phyloP scores from a whole-genome alignment of 1,140 invertebrate genomes.

The Heliconius nattereri region DNA sequence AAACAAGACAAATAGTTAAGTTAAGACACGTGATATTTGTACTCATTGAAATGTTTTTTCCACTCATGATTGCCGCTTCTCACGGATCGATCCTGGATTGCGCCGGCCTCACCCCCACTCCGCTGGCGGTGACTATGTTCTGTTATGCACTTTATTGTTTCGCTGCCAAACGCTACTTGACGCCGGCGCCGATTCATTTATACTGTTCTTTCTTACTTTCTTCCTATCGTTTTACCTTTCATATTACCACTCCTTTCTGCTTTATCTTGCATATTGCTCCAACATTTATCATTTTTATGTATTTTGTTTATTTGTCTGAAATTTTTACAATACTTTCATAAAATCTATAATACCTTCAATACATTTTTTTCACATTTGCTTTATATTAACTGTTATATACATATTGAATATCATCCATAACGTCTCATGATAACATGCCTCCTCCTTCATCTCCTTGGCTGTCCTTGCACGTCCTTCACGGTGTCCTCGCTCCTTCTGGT shows the following conservation, averaged over 20 bases:
- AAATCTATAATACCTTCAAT: background rate
- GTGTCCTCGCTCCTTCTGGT: background rate
- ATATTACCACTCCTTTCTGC: background rate
- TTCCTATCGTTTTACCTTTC: background rate
- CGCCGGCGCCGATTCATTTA: slow-evolving; percentile 41
- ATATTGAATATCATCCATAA: background rate
- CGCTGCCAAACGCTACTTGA: slow-evolving; percentile 65
- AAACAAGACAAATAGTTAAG: slow-evolving; percentile 32
- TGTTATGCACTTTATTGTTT: slow-evolving; percentile 43
- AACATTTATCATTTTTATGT: background rate
- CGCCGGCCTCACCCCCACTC: slow-evolving; percentile 57
- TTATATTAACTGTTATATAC: background rate
- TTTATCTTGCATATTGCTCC: background rate
- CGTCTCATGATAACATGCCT: background rate
- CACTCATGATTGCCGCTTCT: slow-evolving; percentile 82
- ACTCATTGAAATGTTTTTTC: slow-evolving; percentile 80
- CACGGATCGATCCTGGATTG: slow-evolving; percentile 76
- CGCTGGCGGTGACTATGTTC: slow-evolving; percentile 65
- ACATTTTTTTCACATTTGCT: background rate
- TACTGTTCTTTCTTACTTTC: background rate
- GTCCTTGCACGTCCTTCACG: background rate
- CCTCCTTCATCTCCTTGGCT: background rate
- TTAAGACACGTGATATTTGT: slow-evolving; percentile 53
- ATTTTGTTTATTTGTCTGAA: background rate
- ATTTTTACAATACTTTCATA: background rate